Base-by-base conservation (phyloP, 2,888 invertebrate genomes). In the Sarcophaga rosellei region DNA sequence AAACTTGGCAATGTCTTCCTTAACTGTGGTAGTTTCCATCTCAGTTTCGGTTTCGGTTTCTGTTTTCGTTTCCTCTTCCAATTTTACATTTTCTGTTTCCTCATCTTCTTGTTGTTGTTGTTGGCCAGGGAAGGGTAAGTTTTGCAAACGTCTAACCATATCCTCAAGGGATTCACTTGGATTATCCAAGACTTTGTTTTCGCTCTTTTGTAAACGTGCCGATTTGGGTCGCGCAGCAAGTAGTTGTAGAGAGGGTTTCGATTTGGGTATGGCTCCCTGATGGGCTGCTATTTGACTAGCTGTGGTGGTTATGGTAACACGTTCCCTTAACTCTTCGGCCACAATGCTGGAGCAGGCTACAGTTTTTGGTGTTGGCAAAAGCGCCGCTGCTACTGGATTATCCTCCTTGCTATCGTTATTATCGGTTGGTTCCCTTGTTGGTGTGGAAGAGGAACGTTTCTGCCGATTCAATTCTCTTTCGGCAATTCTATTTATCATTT, bases 401-500 rank as follows among this genome's bases (percentile, higher is more conserved):
- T 80, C 81, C 6, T 70, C 74, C n/a, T 84, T 69, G 2, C 62
- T 72, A 15, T 88, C 81, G 44, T 85, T 86, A 62, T 84, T 87
- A 63, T 88, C 80, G 47, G 86, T 76, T n/a, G 3, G 61, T 20
- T 88, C 88, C 65, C 84, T 73, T n/a, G 82, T 65, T 53, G 88
- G 80, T 1, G 85, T 84, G 2, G 84, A 80, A n/a, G 61, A 61
- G 10, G 78, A 35, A 21, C 88, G 85, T 70, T 90, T 89, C 1
- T 90, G 89, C 1, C 90, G 87, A 62, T 70, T 90, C 3, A 90
- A 89, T 73, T 92, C 92, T 3, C 92, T 89, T 66, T 91, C 90
- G 8, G 90, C 91, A 20, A 93, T 90, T 61, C 90, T 90, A 73
- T 91, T 91, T 15, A 91, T 91, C 90, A 93, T 92, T 65, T 89